Base-by-base conservation (phyloP, 2,113 vertebrate genomes). In the Gambusia affinis region DNA sequence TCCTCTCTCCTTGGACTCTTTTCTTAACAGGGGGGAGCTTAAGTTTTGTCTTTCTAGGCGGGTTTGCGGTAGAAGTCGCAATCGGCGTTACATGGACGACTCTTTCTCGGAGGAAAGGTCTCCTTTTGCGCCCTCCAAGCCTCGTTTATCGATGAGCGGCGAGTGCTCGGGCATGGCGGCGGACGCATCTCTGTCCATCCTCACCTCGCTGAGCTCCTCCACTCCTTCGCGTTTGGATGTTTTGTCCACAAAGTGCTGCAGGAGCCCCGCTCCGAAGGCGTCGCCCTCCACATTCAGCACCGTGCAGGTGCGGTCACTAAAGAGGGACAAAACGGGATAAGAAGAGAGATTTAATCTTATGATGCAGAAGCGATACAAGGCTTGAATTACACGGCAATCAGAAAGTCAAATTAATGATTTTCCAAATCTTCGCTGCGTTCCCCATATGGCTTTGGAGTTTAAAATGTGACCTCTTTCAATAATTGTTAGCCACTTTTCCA, bases 271-370 rank as follows among this genome's bases (percentile, higher is more conserved):
- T 0, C 96, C 96, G 0, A 96, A 96, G 1, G 96, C 96, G 0
- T 97, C 97, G 0, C 97, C 95, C 78, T 97, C 96, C 67, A 98
- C 96, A 0, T 98, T 98, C 81, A 98, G 73, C 54, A 97, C 37
- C 0, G 97, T 98, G 84, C 97, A 98, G 12, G 94, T 96, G n/a
- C 97, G 96, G 82, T 98, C 97, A 10, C 97, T 98, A 60, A 17
- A 62, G 22, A 27, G 37, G 65, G 57, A 66, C 7, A 51, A 2
- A 72, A 64, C 4, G 39, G 39, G 24, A 73, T 12, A n/a, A 28
- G 4, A 29, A 4, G 19, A 47, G 44, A 19, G 14, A 4, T 8
- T 57, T 47, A 68, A 66, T 42, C 17, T 30, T 35, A 1, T 28
- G 57, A 71, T 10, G 19, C 12, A 27, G 24, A 30, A 14, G 27